Conservation (phyloP, 2,113 vertebrate species). For the Pipa parva region DNA sequence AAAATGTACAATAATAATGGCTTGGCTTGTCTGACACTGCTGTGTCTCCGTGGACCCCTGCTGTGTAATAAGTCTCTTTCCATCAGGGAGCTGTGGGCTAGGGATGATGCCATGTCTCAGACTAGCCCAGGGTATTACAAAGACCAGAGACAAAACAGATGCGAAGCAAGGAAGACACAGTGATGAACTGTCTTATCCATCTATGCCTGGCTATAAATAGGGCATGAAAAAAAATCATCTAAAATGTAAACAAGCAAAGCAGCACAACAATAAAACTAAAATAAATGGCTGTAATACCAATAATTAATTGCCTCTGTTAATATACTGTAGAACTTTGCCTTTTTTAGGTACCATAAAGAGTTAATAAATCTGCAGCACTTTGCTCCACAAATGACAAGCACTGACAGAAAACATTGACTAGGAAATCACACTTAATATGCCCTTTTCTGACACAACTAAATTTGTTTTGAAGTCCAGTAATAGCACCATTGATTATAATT, state of each 20-base stretch:
- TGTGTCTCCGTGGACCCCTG: conserved; percentile 18
- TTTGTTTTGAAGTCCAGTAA: background rate
- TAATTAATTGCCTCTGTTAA: no score
- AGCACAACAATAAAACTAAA: no score
- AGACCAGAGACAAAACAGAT: conserved; percentile 32
- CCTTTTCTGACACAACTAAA: background rate
- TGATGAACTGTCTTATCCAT: background rate
- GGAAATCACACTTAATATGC: no score
- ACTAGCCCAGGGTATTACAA: conserved; percentile 9
- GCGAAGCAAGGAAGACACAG: conserved; percentile 1
- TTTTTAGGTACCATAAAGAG: no score
- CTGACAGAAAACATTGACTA: no score
- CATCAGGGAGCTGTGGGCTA: conserved; percentile 25
- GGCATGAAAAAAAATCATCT: background rate
- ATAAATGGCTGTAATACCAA: no score
- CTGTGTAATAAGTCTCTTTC: conserved; percentile 22
- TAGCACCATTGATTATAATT: background rate
- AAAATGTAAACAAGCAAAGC: background rate
- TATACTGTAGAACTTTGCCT: no score
- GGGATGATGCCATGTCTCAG: conserved; percentile 32
- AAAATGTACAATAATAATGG: conserved; percentile 14
- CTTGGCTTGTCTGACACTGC: conserved; percentile 18
- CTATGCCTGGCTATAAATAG: conserved; percentile 1
- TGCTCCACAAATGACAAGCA: no score
- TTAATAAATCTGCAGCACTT: no score